Evolutionary conservation across 2,113 vertebrate species (phyloP).

Genomic region (Gopherus evgoodei): DNA sequence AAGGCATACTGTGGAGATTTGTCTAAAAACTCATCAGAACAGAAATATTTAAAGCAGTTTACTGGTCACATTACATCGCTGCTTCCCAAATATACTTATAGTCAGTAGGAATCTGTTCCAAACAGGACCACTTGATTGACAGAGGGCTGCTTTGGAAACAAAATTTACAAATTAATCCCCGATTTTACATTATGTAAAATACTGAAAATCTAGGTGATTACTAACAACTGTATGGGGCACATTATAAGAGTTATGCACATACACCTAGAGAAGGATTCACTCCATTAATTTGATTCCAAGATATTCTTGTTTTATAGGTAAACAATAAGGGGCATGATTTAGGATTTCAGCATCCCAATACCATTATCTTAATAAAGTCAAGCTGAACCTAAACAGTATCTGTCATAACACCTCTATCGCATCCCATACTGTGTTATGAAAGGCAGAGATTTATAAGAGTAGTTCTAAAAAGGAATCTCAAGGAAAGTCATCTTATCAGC

Average conservation of each 20-base stretch:
- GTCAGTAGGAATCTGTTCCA: background rate
- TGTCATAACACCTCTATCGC: conserved; percentile 58
- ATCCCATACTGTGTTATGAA: conserved; percentile 36
- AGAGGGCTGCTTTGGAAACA: background rate
- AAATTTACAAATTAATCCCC: background rate
- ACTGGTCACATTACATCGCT: background rate
- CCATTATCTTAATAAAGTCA: background rate
- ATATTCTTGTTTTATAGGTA: background rate
- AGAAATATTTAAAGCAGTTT: background rate
- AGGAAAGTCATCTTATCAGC: conserved; percentile 63
- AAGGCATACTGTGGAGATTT: background rate
- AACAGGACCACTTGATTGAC: background rate
- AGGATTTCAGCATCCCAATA: background rate
- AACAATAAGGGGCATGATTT: background rate
- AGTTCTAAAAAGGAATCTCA: conserved; percentile 50
- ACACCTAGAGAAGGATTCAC: background rate
- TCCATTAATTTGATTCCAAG: background rate
- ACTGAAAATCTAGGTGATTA: background rate
- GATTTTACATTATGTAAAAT: background rate
- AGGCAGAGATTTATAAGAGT: conserved; percentile 44
- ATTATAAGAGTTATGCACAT: background rate
- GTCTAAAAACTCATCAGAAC: background rate
- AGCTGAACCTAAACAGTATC: conserved; percentile 30
- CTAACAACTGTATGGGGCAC: background rate
- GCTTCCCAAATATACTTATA: fast-evolving